Conservation (phyloP, 2,797 vertebrate species). For the Channa striata region DNA sequence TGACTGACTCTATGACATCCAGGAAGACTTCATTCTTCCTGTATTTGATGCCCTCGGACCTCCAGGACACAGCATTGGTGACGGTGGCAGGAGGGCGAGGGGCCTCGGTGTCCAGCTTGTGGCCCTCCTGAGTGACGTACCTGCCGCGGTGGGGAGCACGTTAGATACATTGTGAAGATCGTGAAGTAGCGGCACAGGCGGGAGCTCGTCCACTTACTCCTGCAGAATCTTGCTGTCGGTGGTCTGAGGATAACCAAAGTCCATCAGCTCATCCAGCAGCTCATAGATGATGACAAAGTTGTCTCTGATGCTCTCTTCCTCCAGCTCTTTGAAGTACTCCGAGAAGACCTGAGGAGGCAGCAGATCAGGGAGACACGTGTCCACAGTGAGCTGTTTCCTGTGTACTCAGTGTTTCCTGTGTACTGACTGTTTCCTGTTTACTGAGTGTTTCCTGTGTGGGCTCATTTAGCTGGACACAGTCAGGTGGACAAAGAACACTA, state of each 20-base stretch:
- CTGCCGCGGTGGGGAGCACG: slow-evolving; percentile 70
- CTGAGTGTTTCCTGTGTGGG: too few species aligned
- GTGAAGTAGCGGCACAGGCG: neutral
- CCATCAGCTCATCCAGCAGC: slow-evolving; percentile 98
- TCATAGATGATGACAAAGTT: slow-evolving; percentile 99
- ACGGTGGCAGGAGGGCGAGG: slow-evolving; percentile 93
- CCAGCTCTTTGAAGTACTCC: slow-evolving; percentile 98
- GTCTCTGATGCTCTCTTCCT: slow-evolving; percentile 98
- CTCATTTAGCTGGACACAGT: too few species aligned
- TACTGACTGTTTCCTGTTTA: too few species aligned
- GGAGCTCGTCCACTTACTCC: slow-evolving; percentile 97
- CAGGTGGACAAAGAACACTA: too few species aligned
- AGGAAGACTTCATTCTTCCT: slow-evolving; percentile 91
- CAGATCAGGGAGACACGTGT: too few species aligned
- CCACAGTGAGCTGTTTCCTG: too few species aligned
- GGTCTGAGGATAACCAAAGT: slow-evolving; percentile 98
- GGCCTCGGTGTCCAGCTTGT: slow-evolving; percentile 97
- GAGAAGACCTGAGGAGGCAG: slow-evolving; percentile 90
- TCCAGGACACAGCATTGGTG: slow-evolving; percentile 89
- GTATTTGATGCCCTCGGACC: slow-evolving; percentile 89
- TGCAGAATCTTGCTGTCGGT: slow-evolving; percentile 99
- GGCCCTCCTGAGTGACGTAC: slow-evolving; percentile 99
- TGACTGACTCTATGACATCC: slow-evolving; percentile 99
- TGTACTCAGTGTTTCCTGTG: too few species aligned
- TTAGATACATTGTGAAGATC: neutral